Base-by-base conservation (phyloP, 2,888 invertebrate species). In the Plemyria rubiginata region DNA sequence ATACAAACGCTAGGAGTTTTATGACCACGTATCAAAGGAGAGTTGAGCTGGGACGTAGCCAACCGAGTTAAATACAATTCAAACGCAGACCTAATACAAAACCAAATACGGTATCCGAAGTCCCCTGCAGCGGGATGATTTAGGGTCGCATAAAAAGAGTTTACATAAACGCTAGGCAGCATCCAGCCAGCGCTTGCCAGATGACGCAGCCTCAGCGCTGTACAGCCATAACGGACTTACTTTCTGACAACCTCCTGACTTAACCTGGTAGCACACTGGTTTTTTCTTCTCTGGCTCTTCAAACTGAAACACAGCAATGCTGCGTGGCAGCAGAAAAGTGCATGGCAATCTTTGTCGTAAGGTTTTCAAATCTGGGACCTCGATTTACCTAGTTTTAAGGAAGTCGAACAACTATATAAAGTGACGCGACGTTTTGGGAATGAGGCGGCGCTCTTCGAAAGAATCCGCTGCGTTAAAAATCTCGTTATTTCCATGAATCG, bases 121-220 rank as follows among this genome's bases (percentile, higher is more conserved):
- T 32, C 55, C 43, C 22, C 54, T 55, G 61, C 61, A 55, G 40
- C 38, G 15, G 36, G 36, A 55, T 62, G 61, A 61, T 62, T 57
- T 62, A 57, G 50, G 15, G 48, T n/a, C 22, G 48, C 59, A 61
- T 64, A 64, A 65, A 65, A 66, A 66, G 51, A 68, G 66, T 65
- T 65, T 67, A 60, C 65, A 66, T 65, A 68, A 67, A 63, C 54
- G 63, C 59, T 62, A 64, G 71, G 65, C 62, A 60, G 58, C 61
- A 56, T 46, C 51, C 61, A 60, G 53, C 61, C 54, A 62, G 38
- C 66, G 65, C 56, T 60, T 46, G 62, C 71, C 72, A 73, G 72
- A 73, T 71, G 72, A 66, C 68, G 69, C 66, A 62, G 53, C 45
- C 29, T 40, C 48, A 41, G 32, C 45, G 41, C 9, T 40, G 62